A percentile compares a stretch with the other conserved stretches of the same genome.
Conservation (phyloP, 1,140 invertebrate species). For the Drosophila kohkoa region DNA sequence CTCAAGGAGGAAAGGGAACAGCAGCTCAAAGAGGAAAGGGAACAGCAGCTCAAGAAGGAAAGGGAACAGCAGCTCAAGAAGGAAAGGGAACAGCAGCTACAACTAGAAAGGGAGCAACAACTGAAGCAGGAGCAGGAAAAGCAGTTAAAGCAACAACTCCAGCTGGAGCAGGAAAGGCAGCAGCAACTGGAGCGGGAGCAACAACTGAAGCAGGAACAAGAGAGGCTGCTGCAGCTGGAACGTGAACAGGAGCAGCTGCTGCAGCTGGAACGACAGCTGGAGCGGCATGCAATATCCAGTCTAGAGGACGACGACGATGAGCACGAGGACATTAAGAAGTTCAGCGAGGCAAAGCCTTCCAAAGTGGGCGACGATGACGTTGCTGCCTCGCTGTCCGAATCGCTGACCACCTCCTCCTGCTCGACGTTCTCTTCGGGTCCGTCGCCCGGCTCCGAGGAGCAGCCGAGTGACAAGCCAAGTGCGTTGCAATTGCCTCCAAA, state of each 20-base stretch:
- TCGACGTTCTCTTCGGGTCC: conserved; percentile 83
- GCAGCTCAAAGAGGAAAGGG: no score
- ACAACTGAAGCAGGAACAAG: not conserved
- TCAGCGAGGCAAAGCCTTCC: conserved; percentile 53
- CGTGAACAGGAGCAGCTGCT: no score
- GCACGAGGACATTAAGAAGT: conserved; percentile 74
- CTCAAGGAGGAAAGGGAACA: not conserved
- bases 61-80: no score
- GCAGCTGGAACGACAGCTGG: no score
- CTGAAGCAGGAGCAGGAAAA: no score
- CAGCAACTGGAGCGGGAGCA: not conserved
- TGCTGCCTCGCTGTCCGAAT: conserved; percentile 65
- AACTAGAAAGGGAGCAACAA: not conserved
- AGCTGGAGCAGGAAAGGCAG: no score
- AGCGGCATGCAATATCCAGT: not conserved
- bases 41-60: no score
- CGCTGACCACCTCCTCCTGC: conserved; percentile 79
- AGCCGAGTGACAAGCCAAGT: conserved; percentile 34
- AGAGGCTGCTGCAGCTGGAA: not conserved
- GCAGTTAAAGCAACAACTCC: no score
- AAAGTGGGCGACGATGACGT: conserved; percentile 42
- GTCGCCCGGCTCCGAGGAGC: conserved; percentile 72
- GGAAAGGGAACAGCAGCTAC: not conserved
- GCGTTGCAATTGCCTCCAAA: conserved; percentile 20
- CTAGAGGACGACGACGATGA: conserved; percentile 31